Evolutionary conservation across 1,140 invertebrate species (phyloP).

Genomic region (Mycetomoellerius zeteki): DNA sequence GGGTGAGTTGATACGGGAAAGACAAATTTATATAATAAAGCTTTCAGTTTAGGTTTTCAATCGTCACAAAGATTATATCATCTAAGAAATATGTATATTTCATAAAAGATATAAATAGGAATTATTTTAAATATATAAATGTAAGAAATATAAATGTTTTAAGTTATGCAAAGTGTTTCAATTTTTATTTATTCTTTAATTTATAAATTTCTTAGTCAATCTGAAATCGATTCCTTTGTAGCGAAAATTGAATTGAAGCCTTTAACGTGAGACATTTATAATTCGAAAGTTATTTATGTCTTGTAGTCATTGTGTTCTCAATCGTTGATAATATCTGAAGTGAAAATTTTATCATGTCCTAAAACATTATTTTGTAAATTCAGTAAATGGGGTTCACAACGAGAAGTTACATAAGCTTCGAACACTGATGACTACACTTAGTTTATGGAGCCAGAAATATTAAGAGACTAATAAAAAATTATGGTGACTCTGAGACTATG

Average conservation of each 20-base stretch:
- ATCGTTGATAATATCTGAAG: no score
- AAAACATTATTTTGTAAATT: no score
- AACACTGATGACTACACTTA: no score
- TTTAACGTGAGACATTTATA: background rate
- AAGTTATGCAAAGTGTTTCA: conserved; percentile 6
- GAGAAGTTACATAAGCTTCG: no score
- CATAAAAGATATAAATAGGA: background rate
- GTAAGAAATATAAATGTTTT: conserved; percentile 11
- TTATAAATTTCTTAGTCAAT: background rate
- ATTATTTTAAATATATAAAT: background rate
- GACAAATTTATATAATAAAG: conserved; percentile 18
- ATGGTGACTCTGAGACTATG: no score
- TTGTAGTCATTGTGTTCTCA: background rate
- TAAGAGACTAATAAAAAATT: no score
- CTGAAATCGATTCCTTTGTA: background rate
- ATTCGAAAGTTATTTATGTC: background rate
- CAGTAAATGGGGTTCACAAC: no score
- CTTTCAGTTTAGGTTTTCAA: background rate
- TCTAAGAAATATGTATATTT: background rate
- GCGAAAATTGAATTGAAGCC: background rate
- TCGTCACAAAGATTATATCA: background rate
- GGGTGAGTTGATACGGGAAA: background rate
- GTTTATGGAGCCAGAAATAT: no score
- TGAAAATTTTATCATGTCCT: no score
- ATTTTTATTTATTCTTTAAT: background rate